Evolutionary conservation across 37 sponge, comb jelly and placozoan genomes (phyloP).

Genomic region (Haliclona indistincta): DNA sequence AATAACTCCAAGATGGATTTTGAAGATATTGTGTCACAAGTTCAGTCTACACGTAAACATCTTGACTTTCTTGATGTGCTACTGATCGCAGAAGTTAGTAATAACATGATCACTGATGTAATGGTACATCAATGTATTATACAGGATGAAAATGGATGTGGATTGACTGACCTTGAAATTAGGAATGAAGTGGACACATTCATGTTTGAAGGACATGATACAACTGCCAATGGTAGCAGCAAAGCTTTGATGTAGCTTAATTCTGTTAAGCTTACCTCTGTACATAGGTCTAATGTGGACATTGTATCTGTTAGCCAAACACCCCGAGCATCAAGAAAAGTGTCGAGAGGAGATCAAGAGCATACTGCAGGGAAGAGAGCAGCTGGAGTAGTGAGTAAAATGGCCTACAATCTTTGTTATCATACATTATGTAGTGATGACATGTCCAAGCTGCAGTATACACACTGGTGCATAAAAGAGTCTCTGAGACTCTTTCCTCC

Average conservation of each 20-base stretch:
- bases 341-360: slow-evolving; percentile 57
- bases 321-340: slow-evolving; percentile 80
- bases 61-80: too few relatives aligned
- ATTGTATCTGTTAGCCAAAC: slow-evolving; percentile 46
- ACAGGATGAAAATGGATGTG: too few relatives aligned
- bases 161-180: slow-evolving; percentile 73
- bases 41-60: too few relatives aligned
- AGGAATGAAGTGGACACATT: slow-evolving; percentile 89
- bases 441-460: slow-evolving; percentile 40
- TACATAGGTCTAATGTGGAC: slow-evolving; percentile 38
- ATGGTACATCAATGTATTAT: too few relatives aligned
- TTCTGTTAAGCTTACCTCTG: too few relatives aligned
- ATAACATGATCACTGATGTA: too few relatives aligned
- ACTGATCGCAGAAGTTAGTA: too few relatives aligned
- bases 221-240: slow-evolving; percentile 74
- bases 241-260: too few relatives aligned
- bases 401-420: too few relatives aligned
- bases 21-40: too few relatives aligned
- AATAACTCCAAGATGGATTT: too few relatives aligned
- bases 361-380: slow-evolving; percentile 50
- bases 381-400: slow-evolving; percentile 36
- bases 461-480: slow-evolving; percentile 72
- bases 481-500: slow-evolving; percentile 79
- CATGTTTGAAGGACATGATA: slow-evolving; percentile 91
- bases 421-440: slow-evolving; percentile 40